Evolutionary conservation across 2,113 vertebrate species (phyloP).

Genomic region (Limnothrissa miodon): DNA sequence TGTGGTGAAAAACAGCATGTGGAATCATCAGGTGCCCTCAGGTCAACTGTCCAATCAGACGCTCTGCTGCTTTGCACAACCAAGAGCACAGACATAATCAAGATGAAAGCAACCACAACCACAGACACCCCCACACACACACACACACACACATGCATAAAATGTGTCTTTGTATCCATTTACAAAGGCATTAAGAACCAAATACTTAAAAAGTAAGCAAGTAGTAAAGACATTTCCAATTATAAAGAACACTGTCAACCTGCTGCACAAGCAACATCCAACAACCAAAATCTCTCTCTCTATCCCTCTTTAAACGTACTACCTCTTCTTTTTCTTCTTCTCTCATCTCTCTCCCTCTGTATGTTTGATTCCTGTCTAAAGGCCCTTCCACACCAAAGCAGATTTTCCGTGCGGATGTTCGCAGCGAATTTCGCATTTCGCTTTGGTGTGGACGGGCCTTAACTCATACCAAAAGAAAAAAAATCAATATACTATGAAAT

Average conservation of each 20-base stretch:
- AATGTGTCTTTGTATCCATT: too few species aligned
- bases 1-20: slow-evolving; percentile 1
- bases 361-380: neutral
- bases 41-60: slow-evolving; percentile 63
- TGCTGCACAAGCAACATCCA: too few species aligned
- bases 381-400: too few species aligned
- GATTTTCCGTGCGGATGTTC: too few species aligned
- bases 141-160: too few species aligned
- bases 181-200: neutral
- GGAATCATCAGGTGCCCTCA: slow-evolving; percentile 26
- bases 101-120: slow-evolving; percentile 36
- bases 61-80: slow-evolving; percentile 49
- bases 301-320: neutral
- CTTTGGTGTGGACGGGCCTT: too few species aligned
- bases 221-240: neutral
- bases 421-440: too few species aligned
- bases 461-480: neutral
- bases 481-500: slow-evolving; percentile 22
- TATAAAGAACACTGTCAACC: neutral
- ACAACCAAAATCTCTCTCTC: neutral
- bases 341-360: neutral
- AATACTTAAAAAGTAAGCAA: neutral
- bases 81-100: slow-evolving; percentile 29
- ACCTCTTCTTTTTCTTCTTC: neutral
- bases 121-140: slow-evolving; percentile 9